phyloP scores from a whole-genome alignment of 2,113 vertebrate genomes.

The Cryptomyrus ogoouensis region DNA sequence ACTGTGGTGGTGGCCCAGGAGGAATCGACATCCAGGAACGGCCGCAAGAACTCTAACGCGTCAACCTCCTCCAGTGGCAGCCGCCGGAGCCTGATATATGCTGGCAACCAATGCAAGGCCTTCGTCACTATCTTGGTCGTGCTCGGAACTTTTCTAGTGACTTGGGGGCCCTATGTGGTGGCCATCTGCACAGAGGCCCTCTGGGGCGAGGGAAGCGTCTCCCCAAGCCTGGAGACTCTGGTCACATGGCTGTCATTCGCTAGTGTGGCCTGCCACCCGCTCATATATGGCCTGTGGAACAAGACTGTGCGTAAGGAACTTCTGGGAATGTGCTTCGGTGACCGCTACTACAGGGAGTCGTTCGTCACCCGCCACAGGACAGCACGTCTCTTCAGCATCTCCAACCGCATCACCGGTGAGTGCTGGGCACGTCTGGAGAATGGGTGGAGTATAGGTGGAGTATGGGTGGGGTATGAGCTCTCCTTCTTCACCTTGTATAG shows the following conservation, averaged over 20 bases:
- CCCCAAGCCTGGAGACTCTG: constrained; percentile 80
- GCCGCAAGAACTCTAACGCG: constrained; percentile 89
- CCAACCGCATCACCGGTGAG: constrained; percentile 92
- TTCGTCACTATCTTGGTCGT: constrained; percentile 92
- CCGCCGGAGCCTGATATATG: constrained; percentile 80
- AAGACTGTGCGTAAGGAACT: constrained; percentile 96
- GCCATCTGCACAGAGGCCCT: constrained; percentile 86
- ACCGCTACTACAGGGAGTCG: constrained; percentile 85
- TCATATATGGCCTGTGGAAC: constrained; percentile 97
- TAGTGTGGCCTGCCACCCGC: constrained; percentile 86
- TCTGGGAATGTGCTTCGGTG: constrained; percentile 91
- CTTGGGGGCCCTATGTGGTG: constrained; percentile 90
- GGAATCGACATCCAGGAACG: constrained; percentile 59
- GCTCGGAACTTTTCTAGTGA: constrained; percentile 82
- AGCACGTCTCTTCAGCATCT: constrained; percentile 89
- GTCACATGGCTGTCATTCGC: constrained; percentile 91
- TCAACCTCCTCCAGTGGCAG: constrained; percentile 88
- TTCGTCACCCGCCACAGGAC: constrained; percentile 83
- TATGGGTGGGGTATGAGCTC: not conserved
- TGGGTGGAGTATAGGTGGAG: too few relatives aligned
- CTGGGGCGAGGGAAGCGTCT: constrained; percentile 80
- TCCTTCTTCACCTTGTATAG: not conserved
- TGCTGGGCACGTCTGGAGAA: not conserved
- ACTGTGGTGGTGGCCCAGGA: constrained; percentile 71
- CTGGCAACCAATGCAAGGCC: constrained; percentile 95